Percentiles rank a stretch among this genome's conserved stretches.
Evolutionary conservation across 2,797 vertebrate species (phyloP).

Genomic region (Acropternis orthonyx): DNA sequence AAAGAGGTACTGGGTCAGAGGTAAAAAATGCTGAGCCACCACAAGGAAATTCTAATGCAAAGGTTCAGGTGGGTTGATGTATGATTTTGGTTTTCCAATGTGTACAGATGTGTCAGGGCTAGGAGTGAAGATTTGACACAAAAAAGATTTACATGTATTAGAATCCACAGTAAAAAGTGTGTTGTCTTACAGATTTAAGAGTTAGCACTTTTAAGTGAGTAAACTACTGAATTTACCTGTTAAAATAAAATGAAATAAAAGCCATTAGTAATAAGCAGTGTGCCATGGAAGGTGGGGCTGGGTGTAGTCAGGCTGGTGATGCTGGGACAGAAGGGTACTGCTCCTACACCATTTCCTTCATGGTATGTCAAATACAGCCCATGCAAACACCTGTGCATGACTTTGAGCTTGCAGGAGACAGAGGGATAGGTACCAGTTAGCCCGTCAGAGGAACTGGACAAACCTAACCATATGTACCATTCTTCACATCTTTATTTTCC

Average conservation of each 20-base stretch:
- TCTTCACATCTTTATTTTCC: background rate
- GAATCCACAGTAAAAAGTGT: background rate
- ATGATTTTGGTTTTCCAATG: background rate
- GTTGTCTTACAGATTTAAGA: background rate
- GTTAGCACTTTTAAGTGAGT: background rate
- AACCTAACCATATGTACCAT: background rate
- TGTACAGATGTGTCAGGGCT: background rate
- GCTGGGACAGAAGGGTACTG: background rate
- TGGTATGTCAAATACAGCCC: background rate
- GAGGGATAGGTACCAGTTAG: background rate
- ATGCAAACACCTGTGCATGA: background rate
- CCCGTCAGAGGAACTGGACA: background rate
- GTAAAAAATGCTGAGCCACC: background rate
- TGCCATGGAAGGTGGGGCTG: background rate
- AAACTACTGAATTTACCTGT: background rate
- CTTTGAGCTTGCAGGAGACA: background rate
- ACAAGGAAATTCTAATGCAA: background rate
- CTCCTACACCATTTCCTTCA: background rate
- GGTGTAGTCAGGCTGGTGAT: background rate
- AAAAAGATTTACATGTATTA: background rate
- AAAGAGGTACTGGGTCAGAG: background rate
- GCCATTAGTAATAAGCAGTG: background rate
- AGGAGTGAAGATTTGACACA: background rate
- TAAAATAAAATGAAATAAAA: background rate
- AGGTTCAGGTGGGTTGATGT: background rate